Evolutionary conservation across 2,113 vertebrate species (phyloP), one percentile per base, ranked within the genome.

Genomic region (Talpa occidentalis): DNA sequence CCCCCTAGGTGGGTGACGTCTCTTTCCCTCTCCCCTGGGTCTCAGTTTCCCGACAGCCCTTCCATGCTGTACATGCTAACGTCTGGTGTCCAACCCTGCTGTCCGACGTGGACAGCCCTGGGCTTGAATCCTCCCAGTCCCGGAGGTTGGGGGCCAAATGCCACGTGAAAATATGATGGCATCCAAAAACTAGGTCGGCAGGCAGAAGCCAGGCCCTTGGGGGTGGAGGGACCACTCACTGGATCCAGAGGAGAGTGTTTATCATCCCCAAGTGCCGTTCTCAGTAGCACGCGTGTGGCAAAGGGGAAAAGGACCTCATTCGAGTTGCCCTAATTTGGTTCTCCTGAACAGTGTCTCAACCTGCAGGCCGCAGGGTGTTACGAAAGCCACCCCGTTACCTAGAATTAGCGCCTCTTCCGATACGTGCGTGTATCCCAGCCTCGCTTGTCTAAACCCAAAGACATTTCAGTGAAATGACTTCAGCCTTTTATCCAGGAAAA

Each of bases 311-410:
- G 59, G 16, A 60, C n/a, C 44, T 70, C 35, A 22, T 9, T 3
- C 6, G 56, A 26, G 35, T 37, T 74, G 32, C 47, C 19, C 49
- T 6, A 1, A 21, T 2, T 9, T 49, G 16, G 14, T 76, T 96
- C 85, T 52, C 49, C 56, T 28, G 35, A 54, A 78, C 9, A 16
- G n/a, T 10, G 44, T 69, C 52, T 73, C 30, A 37, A 0, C 37
- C 56, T 80, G 14, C 10, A 11, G 81, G 64, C 12, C 12, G 2
- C 10, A 3, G 32, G 86, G 42, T 92, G 21, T 95, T 95, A 77
- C 12, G 1, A 96, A 96, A 97, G 74, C 62, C 56, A 47, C 77
- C 28, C 40, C 28, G 0, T 60, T 97, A 90, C 95, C 86, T 86
- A 37, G 32, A 95, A 89, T 15, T 35, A 56, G 47, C 72, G 32